phyloP scores from a whole-genome alignment of 1,140 invertebrate species.

The Nebria ingens region DNA sequence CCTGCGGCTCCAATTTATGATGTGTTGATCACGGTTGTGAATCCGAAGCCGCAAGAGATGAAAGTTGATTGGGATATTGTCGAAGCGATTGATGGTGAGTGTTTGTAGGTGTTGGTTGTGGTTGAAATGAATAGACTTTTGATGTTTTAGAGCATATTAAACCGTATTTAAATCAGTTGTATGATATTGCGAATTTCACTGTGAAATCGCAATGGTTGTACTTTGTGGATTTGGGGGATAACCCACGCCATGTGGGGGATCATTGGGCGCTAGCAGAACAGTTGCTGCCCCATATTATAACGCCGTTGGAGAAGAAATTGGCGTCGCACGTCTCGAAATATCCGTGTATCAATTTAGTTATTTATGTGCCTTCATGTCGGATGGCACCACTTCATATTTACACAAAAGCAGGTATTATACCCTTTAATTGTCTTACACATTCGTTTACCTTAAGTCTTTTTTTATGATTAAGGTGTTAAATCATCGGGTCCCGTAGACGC shows the following conservation, averaged over 20 bases:
- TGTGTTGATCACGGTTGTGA: slow-evolving; percentile 62
- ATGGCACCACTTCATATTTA: slow-evolving; percentile 65
- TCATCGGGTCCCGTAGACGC: slow-evolving; percentile 39
- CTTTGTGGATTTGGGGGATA: slow-evolving; percentile 63
- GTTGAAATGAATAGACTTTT: neutral
- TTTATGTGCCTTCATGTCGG: slow-evolving; percentile 67
- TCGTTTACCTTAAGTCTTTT: neutral
- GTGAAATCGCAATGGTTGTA: slow-evolving; percentile 84
- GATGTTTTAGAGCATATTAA: slow-evolving; percentile 57
- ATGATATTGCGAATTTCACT: slow-evolving; percentile 57
- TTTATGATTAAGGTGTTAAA: neutral
- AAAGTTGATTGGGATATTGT: slow-evolving; percentile 59
- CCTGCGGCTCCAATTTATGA: slow-evolving; percentile 54
- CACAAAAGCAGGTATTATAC: slow-evolving; percentile 32
- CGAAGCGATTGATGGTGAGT: slow-evolving; percentile 22
- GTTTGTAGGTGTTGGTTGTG: neutral
- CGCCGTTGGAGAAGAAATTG: slow-evolving; percentile 75
- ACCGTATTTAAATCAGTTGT: slow-evolving; percentile 57
- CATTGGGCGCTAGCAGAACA: slow-evolving; percentile 46
- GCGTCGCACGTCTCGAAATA: slow-evolving; percentile 72
- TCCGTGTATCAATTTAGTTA: slow-evolving; percentile 73
- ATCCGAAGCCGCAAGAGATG: slow-evolving; percentile 61
- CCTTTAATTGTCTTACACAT: neutral
- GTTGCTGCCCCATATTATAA: slow-evolving; percentile 59
- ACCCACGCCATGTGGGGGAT: slow-evolving; percentile 41